Evolutionary conservation across 23 tunicate genomes (phyloP), one percentile per base, ranked within the genome.

Genomic region (Ascidia mentula): DNA sequence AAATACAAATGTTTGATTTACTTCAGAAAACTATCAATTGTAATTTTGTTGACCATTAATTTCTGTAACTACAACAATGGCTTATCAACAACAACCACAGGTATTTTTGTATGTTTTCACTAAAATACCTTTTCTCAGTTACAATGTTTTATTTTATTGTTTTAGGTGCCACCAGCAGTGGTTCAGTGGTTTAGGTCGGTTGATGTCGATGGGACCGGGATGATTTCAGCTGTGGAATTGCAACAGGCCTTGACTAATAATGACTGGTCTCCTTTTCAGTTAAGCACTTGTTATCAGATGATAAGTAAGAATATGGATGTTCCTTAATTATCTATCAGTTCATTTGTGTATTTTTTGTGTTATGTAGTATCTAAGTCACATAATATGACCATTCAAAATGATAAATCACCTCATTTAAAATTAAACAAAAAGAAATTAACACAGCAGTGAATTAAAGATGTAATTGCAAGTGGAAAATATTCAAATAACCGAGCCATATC

Each of bases 201-300:
- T 32, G 97, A 91, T 82, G 85, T 76, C 18, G 91, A 86, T 46
- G 60, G 97, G 31, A 91, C 87, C 40, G 98, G 98, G 24, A 77
- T 53, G 22, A 84, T 94, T 22, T 84, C 87, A 0, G 98, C 89
- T 42, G 0, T 65, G 4, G 94, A 94, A 38, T 72, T 94, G 38
- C 98, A 94, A 77, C 91, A 94, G 82, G 98, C 98, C 37, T 77
- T 94, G 17, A 89, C 90, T 0, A 94, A 94, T 81, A 85, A 94
- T 73, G 90, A 94, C 42, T 88, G 87, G 90, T 69, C 84, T 17
- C 73, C 80, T 18, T 94, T 94, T 60, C 72, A 77, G 38, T n/a
- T 94, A 20, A 46, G 33, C 39, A 88, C 94, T 46, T 89, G 92
- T 40, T 81, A 88, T 72, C 79, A 69, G 77, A 94, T 94, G 98